A percentile compares a stretch with the other conserved stretches of the same genome.
phyloP scores from a whole-genome alignment of 2,113 vertebrate genomes.

The Laticauda colubrina region DNA sequence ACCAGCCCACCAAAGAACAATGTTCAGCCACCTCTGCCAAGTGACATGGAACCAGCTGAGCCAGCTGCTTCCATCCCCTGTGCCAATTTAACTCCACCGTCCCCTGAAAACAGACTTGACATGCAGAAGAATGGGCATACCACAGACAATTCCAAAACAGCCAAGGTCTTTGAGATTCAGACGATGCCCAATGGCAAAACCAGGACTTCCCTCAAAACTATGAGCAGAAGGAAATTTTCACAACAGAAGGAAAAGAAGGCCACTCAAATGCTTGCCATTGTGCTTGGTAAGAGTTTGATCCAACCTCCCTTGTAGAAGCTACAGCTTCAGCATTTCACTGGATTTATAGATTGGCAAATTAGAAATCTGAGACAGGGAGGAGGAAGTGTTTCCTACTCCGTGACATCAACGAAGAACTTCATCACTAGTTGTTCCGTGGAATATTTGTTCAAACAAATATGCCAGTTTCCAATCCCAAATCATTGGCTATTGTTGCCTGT shows the following conservation, averaged over 20 bases:
- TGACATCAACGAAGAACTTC: not conserved
- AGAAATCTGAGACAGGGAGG: not conserved
- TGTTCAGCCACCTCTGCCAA: conserved; percentile 73
- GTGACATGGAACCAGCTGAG: conserved; percentile 75
- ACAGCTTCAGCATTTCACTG: not conserved
- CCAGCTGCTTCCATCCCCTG: conserved; percentile 73
- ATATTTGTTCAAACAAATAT: not conserved
- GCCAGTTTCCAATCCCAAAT: not conserved
- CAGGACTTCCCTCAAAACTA: conserved; percentile 85
- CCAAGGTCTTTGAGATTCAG: conserved; percentile 90
- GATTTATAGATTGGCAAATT: not conserved
- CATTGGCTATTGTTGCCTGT: not conserved
- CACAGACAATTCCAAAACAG: conserved; percentile 72
- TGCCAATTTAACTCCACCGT: conserved; percentile 72
- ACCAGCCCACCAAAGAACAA: conserved; percentile 83
- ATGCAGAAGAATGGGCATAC: conserved; percentile 86
- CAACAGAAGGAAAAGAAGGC: conserved; percentile 99
- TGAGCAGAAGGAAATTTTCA: conserved; percentile 93
- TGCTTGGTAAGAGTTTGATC: conserved; percentile 80
- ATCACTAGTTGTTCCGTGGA: no score
- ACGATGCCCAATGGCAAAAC: conserved; percentile 92
- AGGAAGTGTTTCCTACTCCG: not conserved
- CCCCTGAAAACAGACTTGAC: conserved; percentile 75
- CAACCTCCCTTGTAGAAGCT: not conserved
- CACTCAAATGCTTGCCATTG: conserved; percentile 98